phyloP scores from a whole-genome alignment of 2,888 invertebrate species.

The Parascotia fuliginaria region DNA sequence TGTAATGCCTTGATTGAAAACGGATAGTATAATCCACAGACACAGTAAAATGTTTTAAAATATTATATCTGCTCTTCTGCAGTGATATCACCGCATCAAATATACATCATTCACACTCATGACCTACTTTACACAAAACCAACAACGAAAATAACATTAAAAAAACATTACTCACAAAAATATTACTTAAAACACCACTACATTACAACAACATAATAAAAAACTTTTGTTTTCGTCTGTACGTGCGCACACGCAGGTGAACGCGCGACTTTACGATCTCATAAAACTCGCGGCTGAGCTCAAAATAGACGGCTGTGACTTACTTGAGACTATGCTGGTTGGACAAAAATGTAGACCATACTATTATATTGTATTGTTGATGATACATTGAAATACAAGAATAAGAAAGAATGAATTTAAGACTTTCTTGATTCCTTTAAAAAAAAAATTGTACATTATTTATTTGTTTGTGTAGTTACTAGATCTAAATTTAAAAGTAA shows the following conservation, averaged over 20 bases:
- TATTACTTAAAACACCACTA: neutral
- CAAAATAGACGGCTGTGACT: conserved; percentile 48
- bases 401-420: too few relatives aligned
- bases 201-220: neutral
- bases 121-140: neutral
- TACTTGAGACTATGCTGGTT: conserved; percentile 26
- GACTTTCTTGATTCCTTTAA: too few relatives aligned
- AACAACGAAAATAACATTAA: neutral
- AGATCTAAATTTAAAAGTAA: too few relatives aligned
- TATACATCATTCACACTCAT: neutral
- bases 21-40: too few relatives aligned
- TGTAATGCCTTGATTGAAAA: too few relatives aligned
- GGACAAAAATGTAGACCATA: conserved; percentile 19
- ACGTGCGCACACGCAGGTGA: conserved; percentile 61
- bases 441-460: too few relatives aligned
- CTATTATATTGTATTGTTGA: too few relatives aligned
- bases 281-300: conserved; percentile 52
- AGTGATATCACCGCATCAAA: too few relatives aligned
- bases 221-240: conserved; percentile 21
- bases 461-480: too few relatives aligned
- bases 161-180: neutral
- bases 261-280: conserved; percentile 55
- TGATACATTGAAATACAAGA: too few relatives aligned
- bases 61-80: too few relatives aligned
- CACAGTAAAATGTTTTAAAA: too few relatives aligned